Base-by-base conservation (phyloP, 2,797 vertebrate genomes). In the Tolypeutes matacus region DNA sequence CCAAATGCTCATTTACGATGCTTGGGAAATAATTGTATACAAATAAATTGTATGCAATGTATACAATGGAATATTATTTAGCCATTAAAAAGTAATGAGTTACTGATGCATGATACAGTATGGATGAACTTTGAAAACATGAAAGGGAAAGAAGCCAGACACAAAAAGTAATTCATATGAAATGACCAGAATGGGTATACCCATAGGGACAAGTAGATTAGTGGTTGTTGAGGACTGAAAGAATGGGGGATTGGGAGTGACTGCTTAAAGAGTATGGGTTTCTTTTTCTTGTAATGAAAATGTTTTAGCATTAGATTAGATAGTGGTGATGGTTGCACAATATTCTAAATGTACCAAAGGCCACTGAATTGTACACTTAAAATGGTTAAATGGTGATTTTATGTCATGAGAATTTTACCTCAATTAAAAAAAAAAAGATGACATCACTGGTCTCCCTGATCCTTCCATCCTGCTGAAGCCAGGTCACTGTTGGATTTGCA, bases 281-380 rank as follows among this genome's bases (percentile, higher is more conserved):
- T 76, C 62, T 49, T 81, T 83, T 36, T n/a, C 13, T 18, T 29
- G 12, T 42, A 18, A n/a, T 80, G 23, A 75, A 85, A 92, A 51
- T 46, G 10, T 81, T 89, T 51, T 81, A 20, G 39, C 85, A 80
- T 67, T 83, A 89, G 39, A 80, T 67, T 83, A 89, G 51, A 4
- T 80, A 49, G 20, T 29, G 13, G n/a, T n/a, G n/a, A n/a, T n/a
- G n/a, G n/a, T n/a, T n/a, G n/a, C n/a, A n/a, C n/a, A n/a, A n/a
- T n/a, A 62, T 81, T 80, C 36, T 67, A 12, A 91, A 69, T 85
- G 31, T 81, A 60, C 18, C 73, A 58, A 80, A 91, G 83, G 42
- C 77, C 56, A 62, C 27, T 62, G 49, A 81, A 81, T 85, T 69
- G 65, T 46, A 62, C 69, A 58, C 69, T 72, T 95, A 83, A 91